Percentiles rank a stretch among this genome's conserved stretches.
phyloP scores from a whole-genome alignment of 2,113 vertebrate genomes.

The Aspidoscelis tigris region DNA sequence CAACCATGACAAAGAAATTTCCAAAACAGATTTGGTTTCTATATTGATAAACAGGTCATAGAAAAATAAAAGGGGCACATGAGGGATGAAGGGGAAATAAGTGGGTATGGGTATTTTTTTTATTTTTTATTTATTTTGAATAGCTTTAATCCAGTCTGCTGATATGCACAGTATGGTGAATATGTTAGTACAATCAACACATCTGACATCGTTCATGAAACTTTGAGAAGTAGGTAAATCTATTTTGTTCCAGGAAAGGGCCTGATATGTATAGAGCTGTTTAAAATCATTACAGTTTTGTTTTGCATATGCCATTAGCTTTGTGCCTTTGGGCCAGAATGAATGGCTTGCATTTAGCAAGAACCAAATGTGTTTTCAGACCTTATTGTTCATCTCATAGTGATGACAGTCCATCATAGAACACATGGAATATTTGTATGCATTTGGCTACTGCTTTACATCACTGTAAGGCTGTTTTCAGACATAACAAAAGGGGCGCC shows the following conservation, averaged over 20 bases:
- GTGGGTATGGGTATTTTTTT: background rate
- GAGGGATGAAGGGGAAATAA: slow-evolving; percentile 24
- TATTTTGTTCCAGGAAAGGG: slow-evolving; percentile 18
- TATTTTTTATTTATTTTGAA: slow-evolving; percentile 17
- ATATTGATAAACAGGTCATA: slow-evolving; percentile 79
- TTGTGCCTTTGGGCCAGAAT: slow-evolving; percentile 31
- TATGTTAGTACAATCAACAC: slow-evolving; percentile 24
- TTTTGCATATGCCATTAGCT: background rate
- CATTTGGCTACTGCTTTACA: slow-evolving; percentile 11
- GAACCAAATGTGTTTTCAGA: background rate
- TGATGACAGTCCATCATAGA: background rate
- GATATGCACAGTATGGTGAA: slow-evolving; percentile 42
- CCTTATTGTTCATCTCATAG: background rate
- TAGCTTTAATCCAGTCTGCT: slow-evolving; percentile 33
- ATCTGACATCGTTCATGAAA: slow-evolving; percentile 41
- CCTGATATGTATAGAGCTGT: slow-evolving; percentile 19
- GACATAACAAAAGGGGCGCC: no score
- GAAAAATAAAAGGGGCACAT: slow-evolving; percentile 36
- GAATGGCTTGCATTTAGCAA: background rate
- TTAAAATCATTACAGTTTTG: background rate
- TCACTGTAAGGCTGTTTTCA: background rate
- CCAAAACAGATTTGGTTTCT: slow-evolving; percentile 79
- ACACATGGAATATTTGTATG: slow-evolving; percentile 3
- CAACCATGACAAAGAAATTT: slow-evolving; percentile 82
- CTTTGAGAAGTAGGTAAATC: slow-evolving; percentile 32